A percentile compares a stretch with the other conserved stretches of the same genome.
Evolutionary conservation across 2,888 invertebrate species (phyloP).

Genomic region (Rambutsinella grinnellia): DNA sequence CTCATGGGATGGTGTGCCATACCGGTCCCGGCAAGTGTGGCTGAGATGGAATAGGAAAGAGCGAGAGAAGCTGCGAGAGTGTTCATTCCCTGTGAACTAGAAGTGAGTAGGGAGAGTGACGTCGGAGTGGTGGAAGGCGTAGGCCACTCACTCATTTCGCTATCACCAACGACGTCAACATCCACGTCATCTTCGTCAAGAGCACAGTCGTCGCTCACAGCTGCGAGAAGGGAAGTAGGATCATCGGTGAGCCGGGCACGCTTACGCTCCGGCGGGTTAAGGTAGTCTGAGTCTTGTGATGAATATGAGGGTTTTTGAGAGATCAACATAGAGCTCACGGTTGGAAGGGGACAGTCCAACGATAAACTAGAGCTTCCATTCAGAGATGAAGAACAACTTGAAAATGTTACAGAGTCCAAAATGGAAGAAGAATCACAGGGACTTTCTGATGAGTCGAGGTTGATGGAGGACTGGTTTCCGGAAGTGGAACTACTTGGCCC

Average conservation of each 20-base stretch:
- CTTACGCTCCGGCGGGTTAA: constrained; percentile 26
- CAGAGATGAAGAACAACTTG: constrained; percentile 21
- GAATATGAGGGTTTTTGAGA: constrained; percentile 11
- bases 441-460: background rate
- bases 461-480: constrained; percentile 1
- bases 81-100: constrained; percentile 34
- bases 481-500: constrained; percentile 10
- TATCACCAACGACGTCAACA: constrained; percentile 64
- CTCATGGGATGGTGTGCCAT: constrained; percentile 35
- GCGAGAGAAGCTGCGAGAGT: constrained; percentile 41
- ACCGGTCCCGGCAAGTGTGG: constrained; percentile 40
- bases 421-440: constrained; percentile 47
- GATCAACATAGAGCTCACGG: constrained; percentile 42
- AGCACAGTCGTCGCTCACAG: constrained; percentile 45
- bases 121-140: constrained; percentile 60
- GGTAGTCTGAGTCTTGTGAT: constrained; percentile 14
- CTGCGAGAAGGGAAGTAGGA: constrained; percentile 49
- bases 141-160: constrained; percentile 65
- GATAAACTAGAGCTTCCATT: constrained; percentile 1
- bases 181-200: constrained; percentile 64
- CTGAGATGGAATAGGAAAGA: constrained; percentile 48
- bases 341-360: constrained; percentile 43
- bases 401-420: constrained; percentile 44
- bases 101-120: constrained; percentile 40
- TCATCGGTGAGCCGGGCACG: constrained; percentile 61